phyloP scores from a whole-genome alignment of 1,140 invertebrate genomes.

The Hermetia illucens region DNA sequence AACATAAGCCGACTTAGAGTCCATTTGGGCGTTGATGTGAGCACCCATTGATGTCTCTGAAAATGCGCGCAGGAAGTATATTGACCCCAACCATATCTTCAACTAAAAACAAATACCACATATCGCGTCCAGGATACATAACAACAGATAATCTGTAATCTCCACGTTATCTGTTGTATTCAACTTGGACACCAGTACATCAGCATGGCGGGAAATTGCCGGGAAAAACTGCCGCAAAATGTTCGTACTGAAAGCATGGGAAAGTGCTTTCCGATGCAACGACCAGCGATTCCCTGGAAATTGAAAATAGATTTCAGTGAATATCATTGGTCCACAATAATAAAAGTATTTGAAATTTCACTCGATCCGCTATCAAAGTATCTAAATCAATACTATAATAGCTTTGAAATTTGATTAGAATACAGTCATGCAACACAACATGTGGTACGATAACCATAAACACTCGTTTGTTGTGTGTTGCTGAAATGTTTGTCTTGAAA shows the following conservation, averaged over 20 bases:
- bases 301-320: neutral
- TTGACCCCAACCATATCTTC: no score
- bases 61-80: constrained; percentile 1
- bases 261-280: constrained; percentile 16
- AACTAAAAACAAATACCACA: constrained; percentile 11
- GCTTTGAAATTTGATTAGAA: no score
- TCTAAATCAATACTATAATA: neutral
- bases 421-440: no score
- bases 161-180: constrained; percentile 9
- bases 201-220: constrained; percentile 11
- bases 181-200: constrained; percentile 12
- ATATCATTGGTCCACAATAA: neutral
- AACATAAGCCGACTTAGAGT: constrained; percentile 11
- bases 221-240: constrained; percentile 13
- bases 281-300: constrained; percentile 14
- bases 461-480: neutral
- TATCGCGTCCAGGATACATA: constrained; percentile 22
- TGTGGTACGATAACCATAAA: no score
- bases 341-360: neutral
- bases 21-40: constrained; percentile 13
- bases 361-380: neutral
- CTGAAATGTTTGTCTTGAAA: neutral
- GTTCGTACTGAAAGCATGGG: constrained; percentile 18
- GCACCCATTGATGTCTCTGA: constrained; percentile 24
- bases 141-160: constrained; percentile 18